Conservation (phyloP, 92 coral and sea anemone genomes). For the Metridium senile region DNA sequence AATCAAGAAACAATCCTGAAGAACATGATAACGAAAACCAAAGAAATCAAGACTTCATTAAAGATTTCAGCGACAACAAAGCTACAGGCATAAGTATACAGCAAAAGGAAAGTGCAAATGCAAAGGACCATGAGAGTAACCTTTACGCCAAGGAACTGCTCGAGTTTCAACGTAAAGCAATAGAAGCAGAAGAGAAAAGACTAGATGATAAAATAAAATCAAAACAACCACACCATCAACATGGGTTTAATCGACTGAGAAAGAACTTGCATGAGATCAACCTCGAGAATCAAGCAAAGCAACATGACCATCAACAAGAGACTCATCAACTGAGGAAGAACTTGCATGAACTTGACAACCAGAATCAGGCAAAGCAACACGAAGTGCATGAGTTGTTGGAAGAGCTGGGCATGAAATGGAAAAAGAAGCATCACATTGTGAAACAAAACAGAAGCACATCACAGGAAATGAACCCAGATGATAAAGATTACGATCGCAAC, state of each 20-base stretch:
- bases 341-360: not conserved
- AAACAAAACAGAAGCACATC: not conserved
- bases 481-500: not conserved
- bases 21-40: not conserved
- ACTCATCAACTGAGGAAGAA: not conserved
- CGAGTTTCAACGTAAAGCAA: slow-evolving; percentile 40
- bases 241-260: not conserved
- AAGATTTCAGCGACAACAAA: slow-evolving; percentile 4
- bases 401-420: not conserved
- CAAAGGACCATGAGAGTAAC: slow-evolving; percentile 1
- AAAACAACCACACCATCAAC: not conserved
- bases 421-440: not conserved
- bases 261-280: not conserved
- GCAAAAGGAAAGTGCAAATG: not conserved
- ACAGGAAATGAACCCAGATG: not conserved
- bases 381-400: slow-evolving; percentile 12
- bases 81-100: not conserved
- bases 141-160: slow-evolving; percentile 20
- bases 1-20: not conserved
- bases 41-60: not conserved
- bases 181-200: slow-evolving; percentile 21
- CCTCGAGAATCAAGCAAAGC: slow-evolving; percentile 15
- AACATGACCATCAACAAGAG: not conserved
- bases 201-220: slow-evolving; percentile 10
- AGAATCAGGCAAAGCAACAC: slow-evolving; percentile 20